These are phyloP conservation scores for Cataglyphis albicans DNA, from an alignment of 2,888 invertebrate genomes.

Conservation along the genomic window DNA sequence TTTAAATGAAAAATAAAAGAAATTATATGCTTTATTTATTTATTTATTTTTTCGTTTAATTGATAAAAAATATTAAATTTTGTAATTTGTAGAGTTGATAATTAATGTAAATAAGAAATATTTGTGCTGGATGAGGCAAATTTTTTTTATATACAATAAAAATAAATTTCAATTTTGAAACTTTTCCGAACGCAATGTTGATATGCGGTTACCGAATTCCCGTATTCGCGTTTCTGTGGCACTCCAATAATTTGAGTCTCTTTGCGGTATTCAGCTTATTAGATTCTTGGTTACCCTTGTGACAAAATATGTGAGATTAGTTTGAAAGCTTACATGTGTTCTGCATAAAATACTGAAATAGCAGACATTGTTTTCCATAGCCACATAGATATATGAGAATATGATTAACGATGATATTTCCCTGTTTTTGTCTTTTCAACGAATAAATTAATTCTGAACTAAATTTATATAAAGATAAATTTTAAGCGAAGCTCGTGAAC, in stretches of 20 bases:
- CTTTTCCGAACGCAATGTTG: not conserved
- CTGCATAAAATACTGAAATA: constrained; percentile 31
- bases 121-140: not conserved
- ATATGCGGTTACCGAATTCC: constrained; percentile 29
- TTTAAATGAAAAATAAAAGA: not conserved
- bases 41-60: not conserved
- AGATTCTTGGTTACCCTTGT: constrained; percentile 58
- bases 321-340: constrained; percentile 3
- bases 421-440: not conserved
- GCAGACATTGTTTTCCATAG: constrained; percentile 13
- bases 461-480: not conserved
- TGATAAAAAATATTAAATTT: not conserved
- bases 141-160: constrained; percentile 18
- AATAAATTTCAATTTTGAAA: constrained; percentile 45
- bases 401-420: not conserved
- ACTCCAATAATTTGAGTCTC: constrained; percentile 61
- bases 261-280: constrained; percentile 72
- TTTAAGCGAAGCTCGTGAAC: not conserved
- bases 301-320: constrained; percentile 42
- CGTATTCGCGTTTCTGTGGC: constrained; percentile 30
- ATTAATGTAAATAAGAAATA: not conserved
- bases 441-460: constrained; percentile 4
- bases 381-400: not conserved
- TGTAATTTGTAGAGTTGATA: not conserved
- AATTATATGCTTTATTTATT: not conserved